A percentile compares a stretch with the other conserved stretches of the same genome.
Evolutionary conservation across 1,140 invertebrate genomes (phyloP).

Genomic region (Drosophila neocordata): DNA sequence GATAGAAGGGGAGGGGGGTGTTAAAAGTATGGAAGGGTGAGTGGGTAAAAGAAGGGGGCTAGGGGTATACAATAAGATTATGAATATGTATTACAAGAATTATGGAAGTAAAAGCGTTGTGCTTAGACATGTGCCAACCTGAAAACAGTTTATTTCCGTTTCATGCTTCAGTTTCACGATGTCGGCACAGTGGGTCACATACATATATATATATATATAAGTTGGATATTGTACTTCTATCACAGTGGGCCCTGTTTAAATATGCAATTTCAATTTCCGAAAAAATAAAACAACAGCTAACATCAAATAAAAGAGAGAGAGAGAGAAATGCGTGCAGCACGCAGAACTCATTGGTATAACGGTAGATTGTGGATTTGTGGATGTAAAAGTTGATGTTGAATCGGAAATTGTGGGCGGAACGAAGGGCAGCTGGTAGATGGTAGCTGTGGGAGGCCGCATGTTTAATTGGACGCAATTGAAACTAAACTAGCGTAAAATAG

Average conservation of each 20-base stretch:
- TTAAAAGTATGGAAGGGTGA: background rate
- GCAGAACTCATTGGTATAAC: constrained; percentile 32
- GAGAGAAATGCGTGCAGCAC: constrained; percentile 53
- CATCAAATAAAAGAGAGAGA: background rate
- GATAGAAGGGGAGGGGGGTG: background rate
- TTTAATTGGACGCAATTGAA: constrained; percentile 81
- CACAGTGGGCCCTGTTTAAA: constrained; percentile 65
- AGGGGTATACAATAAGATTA: constrained; percentile 37
- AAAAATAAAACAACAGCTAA: constrained; percentile 47
- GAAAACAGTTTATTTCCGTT: constrained; percentile 63
- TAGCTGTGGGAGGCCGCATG: constrained; percentile 54
- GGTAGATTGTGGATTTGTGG: constrained; percentile 24
- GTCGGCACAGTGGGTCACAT: constrained; percentile 26
- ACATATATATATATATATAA: background rate
- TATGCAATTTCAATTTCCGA: constrained; percentile 82
- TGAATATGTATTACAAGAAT: constrained; percentile 30
- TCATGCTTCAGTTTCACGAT: constrained; percentile 25
- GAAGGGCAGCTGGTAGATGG: background rate
- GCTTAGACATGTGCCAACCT: constrained; percentile 31
- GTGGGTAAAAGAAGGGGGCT: background rate
- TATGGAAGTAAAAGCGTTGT: constrained; percentile 45
- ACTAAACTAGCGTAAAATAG: constrained; percentile 80
- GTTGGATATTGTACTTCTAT: background rate
- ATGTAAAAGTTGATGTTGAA: constrained; percentile 62
- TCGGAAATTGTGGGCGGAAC: constrained; percentile 54